Evolutionary conservation across 2,888 invertebrate species (phyloP).

Genomic region (Drosophila algonquin): DNA sequence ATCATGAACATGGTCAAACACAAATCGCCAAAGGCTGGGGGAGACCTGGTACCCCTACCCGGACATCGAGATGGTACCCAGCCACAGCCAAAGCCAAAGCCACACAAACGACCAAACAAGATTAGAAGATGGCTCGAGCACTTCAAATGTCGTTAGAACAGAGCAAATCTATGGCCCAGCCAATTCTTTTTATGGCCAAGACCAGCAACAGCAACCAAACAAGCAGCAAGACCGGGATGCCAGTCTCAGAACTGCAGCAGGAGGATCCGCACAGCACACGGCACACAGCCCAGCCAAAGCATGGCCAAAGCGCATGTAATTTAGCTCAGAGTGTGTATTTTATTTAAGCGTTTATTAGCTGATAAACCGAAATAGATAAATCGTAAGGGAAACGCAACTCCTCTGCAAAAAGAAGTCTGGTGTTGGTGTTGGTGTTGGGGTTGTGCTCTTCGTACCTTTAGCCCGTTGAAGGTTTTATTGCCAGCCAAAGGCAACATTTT

Average conservation of each 20-base stretch:
- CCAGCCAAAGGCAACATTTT: slow-evolving; percentile 56
- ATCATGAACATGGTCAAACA: slow-evolving; percentile 68
- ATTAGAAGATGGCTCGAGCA: slow-evolving; percentile 63
- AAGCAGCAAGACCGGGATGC: slow-evolving; percentile 12
- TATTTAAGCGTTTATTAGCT: slow-evolving; percentile 80
- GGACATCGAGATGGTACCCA: slow-evolving; percentile 27
- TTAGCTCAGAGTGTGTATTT: slow-evolving; percentile 78
- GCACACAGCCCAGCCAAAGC: background rate
- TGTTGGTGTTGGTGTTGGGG: background rate
- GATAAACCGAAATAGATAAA: slow-evolving; percentile 77
- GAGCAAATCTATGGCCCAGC: slow-evolving; percentile 28
- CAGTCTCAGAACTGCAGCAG: slow-evolving; percentile 27
- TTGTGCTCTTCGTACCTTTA: slow-evolving; percentile 4
- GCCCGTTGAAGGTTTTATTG: slow-evolving; percentile 71
- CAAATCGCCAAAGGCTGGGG: slow-evolving; percentile 40
- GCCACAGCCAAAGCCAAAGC: slow-evolving; percentile 28
- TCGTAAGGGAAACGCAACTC: slow-evolving; percentile 45
- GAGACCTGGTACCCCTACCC: background rate
- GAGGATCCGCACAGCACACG: background rate
- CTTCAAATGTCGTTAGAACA: slow-evolving; percentile 71
- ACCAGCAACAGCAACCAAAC: slow-evolving; percentile 17
- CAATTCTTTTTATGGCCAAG: slow-evolving; percentile 37
- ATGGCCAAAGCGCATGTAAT: slow-evolving; percentile 64
- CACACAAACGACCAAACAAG: slow-evolving; percentile 64
- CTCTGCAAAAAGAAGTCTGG: background rate